Conservation (phyloP, 2,888 invertebrate species). For the Drosophila robusta region DNA sequence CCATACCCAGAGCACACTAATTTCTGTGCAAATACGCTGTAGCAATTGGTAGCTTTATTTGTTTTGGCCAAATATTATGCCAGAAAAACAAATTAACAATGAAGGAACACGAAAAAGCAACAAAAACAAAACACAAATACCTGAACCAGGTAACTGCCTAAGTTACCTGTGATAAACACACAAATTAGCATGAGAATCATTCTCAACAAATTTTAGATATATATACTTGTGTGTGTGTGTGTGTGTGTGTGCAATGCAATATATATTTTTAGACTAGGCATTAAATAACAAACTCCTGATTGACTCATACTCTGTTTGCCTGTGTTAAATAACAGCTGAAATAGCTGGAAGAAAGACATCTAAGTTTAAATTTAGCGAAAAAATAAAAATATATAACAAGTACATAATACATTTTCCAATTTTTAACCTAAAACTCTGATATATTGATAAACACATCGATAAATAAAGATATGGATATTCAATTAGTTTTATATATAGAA, state of each 20-base stretch:
- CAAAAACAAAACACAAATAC: not conserved
- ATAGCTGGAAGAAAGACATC: not conserved
- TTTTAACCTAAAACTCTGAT: no score
- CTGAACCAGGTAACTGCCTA: not conserved
- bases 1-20: constrained; percentile 25
- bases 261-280: not conserved
- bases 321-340: not conserved
- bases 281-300: not conserved
- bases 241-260: not conserved
- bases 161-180: constrained; percentile 22
- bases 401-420: no score
- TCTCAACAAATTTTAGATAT: not conserved
- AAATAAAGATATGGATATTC: no score
- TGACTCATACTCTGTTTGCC: not conserved
- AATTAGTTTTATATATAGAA: no score
- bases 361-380: no score
- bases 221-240: not conserved
- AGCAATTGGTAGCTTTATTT: constrained; percentile 45
- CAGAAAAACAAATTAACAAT: constrained; percentile 12
- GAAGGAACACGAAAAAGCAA: not conserved
- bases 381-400: no score
- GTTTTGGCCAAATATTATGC: constrained; percentile 39
- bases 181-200: constrained; percentile 36
- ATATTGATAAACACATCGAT: no score
- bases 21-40: constrained; percentile 36